Evolutionary conservation across 2,888 invertebrate species (phyloP).

Genomic region (Mesorhabditis spiculigera): DNA sequence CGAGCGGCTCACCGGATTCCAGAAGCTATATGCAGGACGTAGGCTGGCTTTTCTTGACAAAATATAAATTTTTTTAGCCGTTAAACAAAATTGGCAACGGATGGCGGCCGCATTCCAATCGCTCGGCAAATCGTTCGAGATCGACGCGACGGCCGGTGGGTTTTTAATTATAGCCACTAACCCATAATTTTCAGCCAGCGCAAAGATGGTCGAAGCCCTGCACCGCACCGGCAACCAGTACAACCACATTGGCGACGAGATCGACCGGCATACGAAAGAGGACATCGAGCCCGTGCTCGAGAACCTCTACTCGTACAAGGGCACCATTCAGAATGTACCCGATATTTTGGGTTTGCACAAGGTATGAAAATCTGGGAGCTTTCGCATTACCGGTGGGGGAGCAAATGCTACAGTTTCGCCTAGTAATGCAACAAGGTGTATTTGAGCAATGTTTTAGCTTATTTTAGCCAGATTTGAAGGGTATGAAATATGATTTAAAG

Average conservation of each 20-base stretch:
- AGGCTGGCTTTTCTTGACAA: slow-evolving; percentile 25
- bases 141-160: slow-evolving; percentile 64
- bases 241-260: slow-evolving; percentile 33
- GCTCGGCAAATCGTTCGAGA: slow-evolving; percentile 78
- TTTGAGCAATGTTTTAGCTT: no score
- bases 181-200: slow-evolving; percentile 22
- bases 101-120: slow-evolving; percentile 81
- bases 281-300: slow-evolving; percentile 89
- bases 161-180: neutral
- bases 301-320: slow-evolving; percentile 87
- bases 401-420: no score
- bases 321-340: slow-evolving; percentile 83
- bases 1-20: slow-evolving; percentile 77
- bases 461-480: no score
- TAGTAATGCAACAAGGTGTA: no score
- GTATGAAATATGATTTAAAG: neutral
- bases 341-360: slow-evolving; percentile 85
- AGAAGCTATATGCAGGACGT: slow-evolving; percentile 78
- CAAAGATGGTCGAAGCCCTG: slow-evolving; percentile 34
- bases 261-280: slow-evolving; percentile 48
- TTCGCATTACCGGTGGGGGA: no score
- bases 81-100: slow-evolving; percentile 84
- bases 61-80: slow-evolving; percentile 61
- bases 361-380: slow-evolving; percentile 61
- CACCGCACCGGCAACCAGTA: slow-evolving; percentile 35